Conservation (phyloP, 2,113 vertebrate genomes). For the Elephas maximus region DNA sequence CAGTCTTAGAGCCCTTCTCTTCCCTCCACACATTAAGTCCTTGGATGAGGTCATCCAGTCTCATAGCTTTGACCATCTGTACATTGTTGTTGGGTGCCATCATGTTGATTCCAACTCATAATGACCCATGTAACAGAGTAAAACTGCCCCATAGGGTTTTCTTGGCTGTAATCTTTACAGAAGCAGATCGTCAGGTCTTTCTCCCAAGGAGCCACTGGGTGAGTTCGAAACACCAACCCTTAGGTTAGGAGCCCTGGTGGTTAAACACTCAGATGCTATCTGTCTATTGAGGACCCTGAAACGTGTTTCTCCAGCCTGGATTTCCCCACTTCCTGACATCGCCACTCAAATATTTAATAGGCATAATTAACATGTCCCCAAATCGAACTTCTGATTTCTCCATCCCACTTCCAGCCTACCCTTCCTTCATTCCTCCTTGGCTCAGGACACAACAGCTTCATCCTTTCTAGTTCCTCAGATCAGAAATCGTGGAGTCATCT, state of each 20-base stretch:
- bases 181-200: neutral
- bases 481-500: neutral
- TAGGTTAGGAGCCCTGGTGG: neutral
- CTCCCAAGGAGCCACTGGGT: neutral
- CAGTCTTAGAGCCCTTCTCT: neutral
- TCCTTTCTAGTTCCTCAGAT: neutral
- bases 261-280: neutral
- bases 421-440: neutral
- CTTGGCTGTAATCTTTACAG: neutral
- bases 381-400: neutral
- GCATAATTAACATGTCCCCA: neutral
- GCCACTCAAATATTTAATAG: neutral
- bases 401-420: neutral
- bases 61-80: neutral
- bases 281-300: neutral
- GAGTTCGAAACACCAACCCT: neutral
- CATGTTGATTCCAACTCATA: neutral
- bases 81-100: neutral
- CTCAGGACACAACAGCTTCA: neutral
- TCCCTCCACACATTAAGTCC: neutral
- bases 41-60: neutral
- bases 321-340: neutral
- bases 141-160: neutral
- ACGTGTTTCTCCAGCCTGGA: neutral
- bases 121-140: neutral